Evolutionary conservation across 1,140 invertebrate species (phyloP).

Genomic region (Harpegnathos saltator): DNA sequence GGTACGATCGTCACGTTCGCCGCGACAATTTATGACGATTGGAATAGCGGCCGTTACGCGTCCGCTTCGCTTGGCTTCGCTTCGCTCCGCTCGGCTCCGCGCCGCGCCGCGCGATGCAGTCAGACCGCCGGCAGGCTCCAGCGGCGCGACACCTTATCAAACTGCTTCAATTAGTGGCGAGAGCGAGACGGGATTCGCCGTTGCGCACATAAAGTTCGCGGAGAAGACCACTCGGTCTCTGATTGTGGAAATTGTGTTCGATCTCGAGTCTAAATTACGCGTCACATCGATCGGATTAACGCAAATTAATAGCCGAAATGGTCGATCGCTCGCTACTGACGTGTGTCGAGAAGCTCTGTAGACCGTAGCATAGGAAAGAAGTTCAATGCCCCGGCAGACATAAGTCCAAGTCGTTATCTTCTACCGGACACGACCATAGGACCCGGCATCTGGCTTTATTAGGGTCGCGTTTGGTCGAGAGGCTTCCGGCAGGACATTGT

Average conservation of each 20-base stretch:
- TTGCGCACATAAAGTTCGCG: background rate
- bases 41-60: conserved; percentile 76
- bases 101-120: conserved; percentile 60
- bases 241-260: too few species aligned
- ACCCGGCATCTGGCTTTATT: background rate
- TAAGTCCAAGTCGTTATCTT: background rate
- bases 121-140: conserved; percentile 61
- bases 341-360: background rate
- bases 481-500: conserved; percentile 54
- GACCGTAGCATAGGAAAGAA: background rate
- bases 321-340: too few species aligned
- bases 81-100: background rate
- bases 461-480: conserved; percentile 18
- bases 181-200: conserved; percentile 57
- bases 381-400: background rate
- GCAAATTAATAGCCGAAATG: too few species aligned
- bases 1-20: conserved; percentile 76
- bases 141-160: conserved; percentile 67
- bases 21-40: conserved; percentile 79
- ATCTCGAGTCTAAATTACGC: too few species aligned
- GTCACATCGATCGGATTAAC: too few species aligned
- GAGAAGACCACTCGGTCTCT: too few species aligned
- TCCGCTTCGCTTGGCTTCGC: background rate
- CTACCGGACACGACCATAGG: background rate
- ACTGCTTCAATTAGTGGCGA: conserved; percentile 74